phyloP scores from a whole-genome alignment of 2,888 invertebrate species.

The Yponomeuta malinellus region DNA sequence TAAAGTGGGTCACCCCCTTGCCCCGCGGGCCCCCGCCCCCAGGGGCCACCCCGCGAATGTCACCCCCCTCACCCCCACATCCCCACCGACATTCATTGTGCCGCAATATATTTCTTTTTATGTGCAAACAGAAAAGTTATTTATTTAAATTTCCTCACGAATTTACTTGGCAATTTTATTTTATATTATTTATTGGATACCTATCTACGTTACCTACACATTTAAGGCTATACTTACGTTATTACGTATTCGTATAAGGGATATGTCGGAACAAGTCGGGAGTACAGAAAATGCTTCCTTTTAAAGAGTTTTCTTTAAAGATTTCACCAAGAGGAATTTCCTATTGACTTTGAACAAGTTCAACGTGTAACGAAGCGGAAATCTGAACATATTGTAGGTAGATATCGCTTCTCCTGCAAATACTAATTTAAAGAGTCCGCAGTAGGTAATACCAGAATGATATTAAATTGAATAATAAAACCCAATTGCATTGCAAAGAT shows the following conservation, averaged over 20 bases:
- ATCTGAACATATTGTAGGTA: background rate
- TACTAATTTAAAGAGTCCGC: constrained; percentile 69
- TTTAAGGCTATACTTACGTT: background rate
- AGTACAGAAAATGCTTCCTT: too few relatives aligned
- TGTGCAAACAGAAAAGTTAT: constrained; percentile 77
- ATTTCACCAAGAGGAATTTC: too few relatives aligned
- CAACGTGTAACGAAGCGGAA: too few relatives aligned
- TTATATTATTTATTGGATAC: constrained; percentile 36
- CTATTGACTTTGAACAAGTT: too few relatives aligned
- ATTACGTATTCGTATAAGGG: too few relatives aligned
- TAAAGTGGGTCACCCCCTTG: constrained; percentile 74
- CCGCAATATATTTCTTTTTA: constrained; percentile 77
- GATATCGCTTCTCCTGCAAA: constrained; percentile 33
- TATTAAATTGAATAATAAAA: constrained; percentile 45
- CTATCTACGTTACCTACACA: constrained; percentile 2
- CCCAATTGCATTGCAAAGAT: constrained; percentile 69
- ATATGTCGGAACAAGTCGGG: too few relatives aligned
- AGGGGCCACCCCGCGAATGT: constrained; percentile 40
- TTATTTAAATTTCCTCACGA: constrained; percentile 77
- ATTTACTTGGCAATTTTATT: constrained; percentile 76
- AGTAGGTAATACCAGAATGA: constrained; percentile 54
- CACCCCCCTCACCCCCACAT: constrained; percentile 51
- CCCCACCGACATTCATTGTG: constrained; percentile 74
- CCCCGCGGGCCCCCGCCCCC: constrained; percentile 31
- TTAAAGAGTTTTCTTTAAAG: too few relatives aligned